Base-by-base conservation (phyloP, 1,140 invertebrate genomes). In the Zelostemma sp. region DNA sequence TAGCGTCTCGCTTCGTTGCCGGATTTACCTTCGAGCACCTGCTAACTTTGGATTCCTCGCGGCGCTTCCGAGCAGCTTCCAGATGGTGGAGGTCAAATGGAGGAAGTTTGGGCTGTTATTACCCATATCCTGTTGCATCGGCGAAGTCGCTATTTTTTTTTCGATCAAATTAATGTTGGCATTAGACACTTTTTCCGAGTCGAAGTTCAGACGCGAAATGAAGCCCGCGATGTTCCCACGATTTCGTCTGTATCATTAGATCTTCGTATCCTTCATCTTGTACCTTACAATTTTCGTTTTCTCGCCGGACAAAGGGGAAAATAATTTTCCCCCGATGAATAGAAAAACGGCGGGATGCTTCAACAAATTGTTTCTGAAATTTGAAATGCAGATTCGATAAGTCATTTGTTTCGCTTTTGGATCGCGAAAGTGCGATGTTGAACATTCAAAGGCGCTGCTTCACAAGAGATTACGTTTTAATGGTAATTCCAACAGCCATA, bases 1-100 rank as follows among this genome's bases (percentile, higher is more conserved):
- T 68, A 57, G 48, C 58, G 57, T 60, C 19, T 51, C 38, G 21
- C 47, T 25, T 40, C 53, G 53, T 60, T 50, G 45, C 45, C 56
- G 40, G 56, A 46, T 38, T 40, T 40, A 51, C 50, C 50, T 12
- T 46, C 43, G 43, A 46, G 1, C 43, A 17, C n/a, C 11, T 17
- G 43, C 43, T n/a, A 8, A 19, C 8, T 9, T 16, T 43, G 41
- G 14, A 9, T 6, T 31, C 19, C 53, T 11, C 31, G n/a, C 19
- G 33, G 28, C 12, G 31, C n/a, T n/a, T n/a, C 9, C 35, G 14
- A 2, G 2, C 9, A 1, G 35, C 35, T 38, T 38, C 35, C 35
- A 11, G 35, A 1, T 38, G 35, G 35, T 4, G 2, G 12, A 38
- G 41, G 58, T 54, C 58, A 50, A 43, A 45, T 11, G 17, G 18